Evolutionary conservation across 2,797 vertebrate genomes (phyloP).

Genomic region (Tokudaia muenninki): DNA sequence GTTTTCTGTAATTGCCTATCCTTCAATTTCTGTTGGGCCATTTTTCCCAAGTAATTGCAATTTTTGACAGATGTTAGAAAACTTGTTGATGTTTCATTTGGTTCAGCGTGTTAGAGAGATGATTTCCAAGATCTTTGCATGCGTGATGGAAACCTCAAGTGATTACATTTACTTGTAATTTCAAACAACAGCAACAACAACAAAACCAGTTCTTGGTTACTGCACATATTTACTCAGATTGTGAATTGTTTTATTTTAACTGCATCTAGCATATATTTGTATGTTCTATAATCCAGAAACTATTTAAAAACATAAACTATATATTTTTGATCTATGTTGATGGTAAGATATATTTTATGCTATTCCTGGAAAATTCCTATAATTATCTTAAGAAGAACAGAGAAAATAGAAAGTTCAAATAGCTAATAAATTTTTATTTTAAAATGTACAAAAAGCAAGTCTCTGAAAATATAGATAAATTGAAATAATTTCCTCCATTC

Average conservation of each 20-base stretch:
- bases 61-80: neutral
- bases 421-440: neutral
- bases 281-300: neutral
- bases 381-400: neutral
- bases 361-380: neutral
- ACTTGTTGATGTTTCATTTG: neutral
- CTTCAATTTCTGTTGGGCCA: neutral
- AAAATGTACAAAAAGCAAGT: neutral
- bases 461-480: neutral
- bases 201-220: neutral
- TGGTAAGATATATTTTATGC: neutral
- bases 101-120: neutral
- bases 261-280: neutral
- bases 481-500: neutral
- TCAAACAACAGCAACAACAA: neutral
- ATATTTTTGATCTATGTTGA: neutral
- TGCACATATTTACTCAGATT: neutral
- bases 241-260: neutral
- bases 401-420: neutral
- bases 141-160: neutral
- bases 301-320: neutral
- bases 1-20: neutral
- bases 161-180: slow-evolving; percentile 23
- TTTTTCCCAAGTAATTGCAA: neutral
- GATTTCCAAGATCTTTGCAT: neutral